Conservation (phyloP, 2,113 vertebrate genomes). For the Gorilla gorilla region DNA sequence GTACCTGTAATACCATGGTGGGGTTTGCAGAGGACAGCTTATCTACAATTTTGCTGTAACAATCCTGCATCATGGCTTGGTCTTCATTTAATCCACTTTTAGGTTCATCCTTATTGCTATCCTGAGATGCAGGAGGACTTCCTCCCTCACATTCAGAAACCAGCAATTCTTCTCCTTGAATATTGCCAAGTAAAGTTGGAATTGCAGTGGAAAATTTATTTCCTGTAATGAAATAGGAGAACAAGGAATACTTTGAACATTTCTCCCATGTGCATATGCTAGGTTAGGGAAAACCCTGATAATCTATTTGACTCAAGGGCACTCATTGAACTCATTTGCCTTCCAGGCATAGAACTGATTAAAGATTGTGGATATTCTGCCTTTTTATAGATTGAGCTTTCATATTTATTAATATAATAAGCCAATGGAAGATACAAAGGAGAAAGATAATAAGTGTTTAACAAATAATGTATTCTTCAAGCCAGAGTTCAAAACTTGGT, state of each 20-base stretch:
- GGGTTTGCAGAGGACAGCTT: slow-evolving; percentile 96
- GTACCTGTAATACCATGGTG: slow-evolving; percentile 98
- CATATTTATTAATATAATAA: slow-evolving; percentile 10
- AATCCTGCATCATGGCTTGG: slow-evolving; percentile 99
- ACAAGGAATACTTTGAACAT: background rate
- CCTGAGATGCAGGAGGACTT: slow-evolving; percentile 89
- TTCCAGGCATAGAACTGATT: background rate
- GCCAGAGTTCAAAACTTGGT: background rate
- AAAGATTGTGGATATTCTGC: background rate
- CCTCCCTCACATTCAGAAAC: slow-evolving; percentile 89
- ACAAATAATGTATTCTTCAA: background rate
- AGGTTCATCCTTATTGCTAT: slow-evolving; percentile 89
- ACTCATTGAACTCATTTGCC: background rate
- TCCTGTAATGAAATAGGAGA: slow-evolving; percentile 82
- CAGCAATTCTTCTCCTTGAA: slow-evolving; percentile 92
- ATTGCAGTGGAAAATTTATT: slow-evolving; percentile 94
- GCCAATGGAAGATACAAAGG: background rate
- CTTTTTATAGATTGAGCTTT: background rate
- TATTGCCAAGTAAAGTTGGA: slow-evolving; percentile 94
- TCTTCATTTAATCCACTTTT: slow-evolving; percentile 94
- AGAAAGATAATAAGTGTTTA: background rate
- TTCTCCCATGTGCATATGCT: background rate
- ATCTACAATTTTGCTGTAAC: slow-evolving; percentile 99
- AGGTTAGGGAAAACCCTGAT: background rate
- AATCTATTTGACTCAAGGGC: background rate